A percentile compares a stretch with the other conserved stretches of the same genome.
Evolutionary conservation across 2,797 vertebrate genomes (phyloP).

Genomic region (Helostoma temminkii): DNA sequence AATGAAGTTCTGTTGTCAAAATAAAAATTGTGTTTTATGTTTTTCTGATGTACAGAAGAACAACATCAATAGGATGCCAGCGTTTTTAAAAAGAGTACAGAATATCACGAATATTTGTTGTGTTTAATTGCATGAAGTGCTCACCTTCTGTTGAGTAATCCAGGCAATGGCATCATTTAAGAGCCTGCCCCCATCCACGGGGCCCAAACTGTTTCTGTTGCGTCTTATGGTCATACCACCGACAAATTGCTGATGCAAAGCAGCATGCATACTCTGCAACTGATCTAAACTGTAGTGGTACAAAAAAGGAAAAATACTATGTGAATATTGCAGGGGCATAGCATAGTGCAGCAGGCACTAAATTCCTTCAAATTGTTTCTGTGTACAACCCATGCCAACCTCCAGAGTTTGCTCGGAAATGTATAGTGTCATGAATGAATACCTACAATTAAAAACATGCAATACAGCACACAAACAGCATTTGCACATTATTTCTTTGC

Average conservation of each 20-base stretch:
- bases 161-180: conserved; percentile 78
- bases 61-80: no score
- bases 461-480: background rate
- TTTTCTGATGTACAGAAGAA: background rate
- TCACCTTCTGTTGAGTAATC: conserved; percentile 85
- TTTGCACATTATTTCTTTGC: background rate
- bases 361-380: background rate
- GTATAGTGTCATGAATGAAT: background rate
- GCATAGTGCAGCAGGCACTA: background rate
- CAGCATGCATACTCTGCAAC: conserved; percentile 32
- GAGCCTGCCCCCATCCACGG: conserved; percentile 64
- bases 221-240: conserved; percentile 34
- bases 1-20: background rate
- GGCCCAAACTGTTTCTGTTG: conserved; percentile 53
- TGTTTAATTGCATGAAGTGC: background rate
- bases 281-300: conserved; percentile 67
- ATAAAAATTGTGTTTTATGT: background rate
- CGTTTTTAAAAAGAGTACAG: no score
- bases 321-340: conserved; percentile 14
- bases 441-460: conserved; percentile 9
- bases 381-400: background rate
- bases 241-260: conserved; percentile 50
- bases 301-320: conserved; percentile 14
- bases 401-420: background rate
- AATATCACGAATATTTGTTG: background rate